Conservation (phyloP, 2,113 vertebrate genomes). For the Plotosus lineatus region DNA sequence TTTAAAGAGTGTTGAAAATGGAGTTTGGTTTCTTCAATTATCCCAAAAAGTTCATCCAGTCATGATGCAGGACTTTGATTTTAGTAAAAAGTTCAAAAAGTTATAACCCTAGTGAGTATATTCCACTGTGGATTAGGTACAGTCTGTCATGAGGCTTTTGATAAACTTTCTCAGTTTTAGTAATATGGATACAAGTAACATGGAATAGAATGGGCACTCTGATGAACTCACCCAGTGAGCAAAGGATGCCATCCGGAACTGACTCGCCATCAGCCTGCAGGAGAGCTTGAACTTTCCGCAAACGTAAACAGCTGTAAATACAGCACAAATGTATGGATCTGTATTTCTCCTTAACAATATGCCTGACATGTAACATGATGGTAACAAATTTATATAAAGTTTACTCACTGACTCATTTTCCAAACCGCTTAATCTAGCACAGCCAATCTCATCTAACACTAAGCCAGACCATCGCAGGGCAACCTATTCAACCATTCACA, state of each 20-base stretch:
- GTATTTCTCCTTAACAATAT: not conserved
- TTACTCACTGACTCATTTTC: no score
- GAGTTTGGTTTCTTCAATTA: no score
- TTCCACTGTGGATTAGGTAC: not conserved
- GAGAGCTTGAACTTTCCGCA: constrained; percentile 86
- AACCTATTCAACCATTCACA: no score
- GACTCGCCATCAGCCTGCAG: constrained; percentile 77
- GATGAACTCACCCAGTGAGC: constrained; percentile 83
- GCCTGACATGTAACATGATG: no score
- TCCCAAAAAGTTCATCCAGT: no score
- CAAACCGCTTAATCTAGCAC: no score
- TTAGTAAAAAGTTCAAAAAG: no score
- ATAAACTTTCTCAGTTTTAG: not conserved
- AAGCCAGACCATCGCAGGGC: no score
- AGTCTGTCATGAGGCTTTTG: not conserved
- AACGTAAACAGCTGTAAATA: constrained; percentile 82
- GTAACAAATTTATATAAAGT: not conserved
- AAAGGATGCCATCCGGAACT: constrained; percentile 87
- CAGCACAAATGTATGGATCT: constrained; percentile 41
- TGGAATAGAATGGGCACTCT: not conserved
- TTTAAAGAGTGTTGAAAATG: no score
- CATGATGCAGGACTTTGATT: no score
- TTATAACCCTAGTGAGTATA: not conserved
- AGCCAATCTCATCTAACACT: no score
- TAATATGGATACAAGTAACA: not conserved